Conservation (phyloP, 2,113 vertebrate genomes). For the Phalacrocorax carbo region DNA sequence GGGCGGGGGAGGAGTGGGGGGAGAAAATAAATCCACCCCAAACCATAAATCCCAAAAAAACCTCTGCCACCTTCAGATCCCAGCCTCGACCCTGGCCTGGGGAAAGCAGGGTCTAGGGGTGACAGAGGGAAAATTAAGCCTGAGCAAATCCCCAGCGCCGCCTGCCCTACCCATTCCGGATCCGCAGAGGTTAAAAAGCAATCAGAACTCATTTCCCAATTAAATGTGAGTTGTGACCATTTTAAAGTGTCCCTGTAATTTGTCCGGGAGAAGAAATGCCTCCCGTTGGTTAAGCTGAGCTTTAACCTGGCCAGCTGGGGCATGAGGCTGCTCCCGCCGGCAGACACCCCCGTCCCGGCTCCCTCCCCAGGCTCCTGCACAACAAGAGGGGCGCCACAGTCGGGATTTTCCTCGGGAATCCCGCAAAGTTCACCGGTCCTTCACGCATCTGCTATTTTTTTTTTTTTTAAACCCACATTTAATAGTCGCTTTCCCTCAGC, state of each 20-base stretch:
- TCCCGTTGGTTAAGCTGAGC: neutral
- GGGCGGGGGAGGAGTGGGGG: fast-evolving
- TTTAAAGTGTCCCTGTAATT: neutral
- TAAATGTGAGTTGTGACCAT: neutral
- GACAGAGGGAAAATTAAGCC: neutral
- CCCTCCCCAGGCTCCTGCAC: neutral
- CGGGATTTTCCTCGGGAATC: neutral
- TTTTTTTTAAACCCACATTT: neutral
- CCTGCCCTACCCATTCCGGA: neutral
- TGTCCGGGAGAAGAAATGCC: neutral
- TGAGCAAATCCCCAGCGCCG: neutral
- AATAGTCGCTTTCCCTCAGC: neutral
- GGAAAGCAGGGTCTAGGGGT: fast-evolving
- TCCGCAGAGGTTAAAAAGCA: neutral
- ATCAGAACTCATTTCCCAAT: neutral
- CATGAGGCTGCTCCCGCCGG: neutral
- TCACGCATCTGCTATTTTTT: neutral
- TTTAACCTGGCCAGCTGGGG: neutral
- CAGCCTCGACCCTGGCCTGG: neutral
- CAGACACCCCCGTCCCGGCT: neutral
- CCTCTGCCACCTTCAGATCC: neutral
- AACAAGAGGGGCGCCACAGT: neutral
- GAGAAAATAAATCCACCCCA: too few relatives aligned
- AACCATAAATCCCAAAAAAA: neutral
- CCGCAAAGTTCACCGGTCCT: neutral